Base-by-base conservation (phyloP, 2,888 invertebrate genomes). In the Drosophila neotestacea region DNA sequence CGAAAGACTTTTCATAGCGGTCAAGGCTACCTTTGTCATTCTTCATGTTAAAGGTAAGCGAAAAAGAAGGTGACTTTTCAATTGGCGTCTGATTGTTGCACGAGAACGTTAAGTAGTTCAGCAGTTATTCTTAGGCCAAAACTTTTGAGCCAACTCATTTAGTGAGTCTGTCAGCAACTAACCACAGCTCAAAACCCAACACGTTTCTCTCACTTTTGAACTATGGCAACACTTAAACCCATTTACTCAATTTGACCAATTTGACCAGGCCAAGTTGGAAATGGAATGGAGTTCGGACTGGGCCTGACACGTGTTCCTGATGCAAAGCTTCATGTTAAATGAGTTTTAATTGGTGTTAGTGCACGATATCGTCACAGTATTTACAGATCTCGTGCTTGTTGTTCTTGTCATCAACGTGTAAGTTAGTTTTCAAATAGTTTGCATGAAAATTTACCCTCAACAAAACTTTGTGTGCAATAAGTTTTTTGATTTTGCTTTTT, bases 291-390 rank as follows among this genome's bases (percentile, higher is more conserved):
- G 9, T 3, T 7, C 27, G 0, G 5, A 32, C 34, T 41, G 36
- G 42, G 39, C 42, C 32, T 6, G 61, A 69, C 63, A 69, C 73
- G 77, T 71, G 56, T 50, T 41, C 28, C 50, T 27, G 42, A 39
- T 46, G 48, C 42, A 41, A 47, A 63, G 61, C 71, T 47, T 42
- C 47, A 88, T 86, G 88, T 81, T 88, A 85, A 85, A 88, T 86
- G 84, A 83, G 81, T 88, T 88, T 88, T 88, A 85, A 85, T 85
- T 85, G 88, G 86, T 76, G 79, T 86, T 79, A 73, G 81, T 81
- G 69, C 62, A 73, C 81, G 71, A 81, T 74, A 64, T 81, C 79
- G 50, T 64, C 74, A 66, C 34, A 66, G 61, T 65, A 58, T 54
- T 58, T 58, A 50, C 27, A 52, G 42, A 39, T 38, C 22, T 38